Percentiles rank a stretch among this genome's conserved stretches.
Evolutionary conservation across 2,113 vertebrate species (phyloP).

Genomic region (Crypturellus undulatus): DNA sequence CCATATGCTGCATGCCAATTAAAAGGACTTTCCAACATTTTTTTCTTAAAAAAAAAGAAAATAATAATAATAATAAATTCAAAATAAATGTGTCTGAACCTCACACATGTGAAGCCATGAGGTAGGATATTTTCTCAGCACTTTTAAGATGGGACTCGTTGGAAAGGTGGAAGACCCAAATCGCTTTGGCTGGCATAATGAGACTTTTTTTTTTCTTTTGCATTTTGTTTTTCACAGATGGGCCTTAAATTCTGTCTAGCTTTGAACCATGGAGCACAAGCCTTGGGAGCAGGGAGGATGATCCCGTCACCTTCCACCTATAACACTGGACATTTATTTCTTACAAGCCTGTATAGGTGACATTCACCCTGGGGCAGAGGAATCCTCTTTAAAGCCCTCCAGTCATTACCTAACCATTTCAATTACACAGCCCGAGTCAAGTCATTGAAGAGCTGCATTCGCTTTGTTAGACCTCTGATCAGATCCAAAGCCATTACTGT

Average conservation of each 20-base stretch:
- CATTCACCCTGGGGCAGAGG: slow-evolving; percentile 50
- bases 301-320: slow-evolving; percentile 26
- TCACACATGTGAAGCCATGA: slow-evolving; percentile 69
- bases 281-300: slow-evolving; percentile 61
- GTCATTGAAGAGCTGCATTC: slow-evolving; percentile 23
- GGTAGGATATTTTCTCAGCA: slow-evolving; percentile 66
- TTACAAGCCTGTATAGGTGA: slow-evolving; percentile 58
- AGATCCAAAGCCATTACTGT: slow-evolving; percentile 60
- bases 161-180: slow-evolving; percentile 56
- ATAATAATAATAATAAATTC: neutral
- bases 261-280: slow-evolving; percentile 70
- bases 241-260: slow-evolving; percentile 71
- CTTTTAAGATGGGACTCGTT: slow-evolving; percentile 46
- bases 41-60: slow-evolving; percentile 21
- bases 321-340: slow-evolving; percentile 51
- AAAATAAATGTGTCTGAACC: slow-evolving; percentile 58
- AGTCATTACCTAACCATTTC: slow-evolving; percentile 22
- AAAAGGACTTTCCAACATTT: slow-evolving; percentile 54
- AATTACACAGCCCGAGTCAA: slow-evolving; percentile 3
- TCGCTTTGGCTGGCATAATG: slow-evolving; percentile 61
- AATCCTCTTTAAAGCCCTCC: slow-evolving; percentile 38
- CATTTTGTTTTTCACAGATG: slow-evolving; percentile 67
- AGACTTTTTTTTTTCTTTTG: neutral
- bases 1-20: slow-evolving; percentile 72
- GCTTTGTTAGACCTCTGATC: slow-evolving; percentile 53